phyloP scores from a whole-genome alignment of 2,797 vertebrate species.

The Pitangus sulphuratus region DNA sequence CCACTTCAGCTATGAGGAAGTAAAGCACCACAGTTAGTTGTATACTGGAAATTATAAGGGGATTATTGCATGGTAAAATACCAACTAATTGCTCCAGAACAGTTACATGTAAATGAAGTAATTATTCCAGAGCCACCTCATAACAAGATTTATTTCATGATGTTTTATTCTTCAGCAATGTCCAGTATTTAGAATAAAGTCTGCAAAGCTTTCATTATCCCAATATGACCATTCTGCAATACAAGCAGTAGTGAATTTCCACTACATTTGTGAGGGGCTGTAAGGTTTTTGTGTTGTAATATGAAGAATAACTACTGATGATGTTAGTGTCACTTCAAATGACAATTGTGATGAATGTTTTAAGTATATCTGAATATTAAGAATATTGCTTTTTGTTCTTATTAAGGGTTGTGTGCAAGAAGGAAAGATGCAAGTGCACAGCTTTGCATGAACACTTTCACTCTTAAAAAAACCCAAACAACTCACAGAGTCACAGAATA shows the following conservation, averaged over 20 bases:
- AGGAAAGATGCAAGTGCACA: background rate
- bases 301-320: background rate
- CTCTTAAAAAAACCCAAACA: background rate
- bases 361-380: background rate
- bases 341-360: background rate
- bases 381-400: background rate
- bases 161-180: background rate
- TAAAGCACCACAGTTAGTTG: background rate
- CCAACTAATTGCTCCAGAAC: background rate
- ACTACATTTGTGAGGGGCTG: background rate
- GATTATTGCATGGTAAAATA: background rate
- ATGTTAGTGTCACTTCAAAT: background rate
- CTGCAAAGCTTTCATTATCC: background rate
- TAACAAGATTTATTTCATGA: background rate
- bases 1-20: background rate
- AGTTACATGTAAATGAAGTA: background rate
- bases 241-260: background rate
- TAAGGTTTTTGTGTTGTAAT: background rate
- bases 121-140: background rate
- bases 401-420: background rate
- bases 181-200: background rate
- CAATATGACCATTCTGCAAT: background rate
- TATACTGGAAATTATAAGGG: background rate
- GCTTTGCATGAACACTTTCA: background rate
- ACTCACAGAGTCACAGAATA: background rate